phyloP scores from a whole-genome alignment of 2,888 invertebrate genomes.

The Hirtodrosophila confusa region DNA sequence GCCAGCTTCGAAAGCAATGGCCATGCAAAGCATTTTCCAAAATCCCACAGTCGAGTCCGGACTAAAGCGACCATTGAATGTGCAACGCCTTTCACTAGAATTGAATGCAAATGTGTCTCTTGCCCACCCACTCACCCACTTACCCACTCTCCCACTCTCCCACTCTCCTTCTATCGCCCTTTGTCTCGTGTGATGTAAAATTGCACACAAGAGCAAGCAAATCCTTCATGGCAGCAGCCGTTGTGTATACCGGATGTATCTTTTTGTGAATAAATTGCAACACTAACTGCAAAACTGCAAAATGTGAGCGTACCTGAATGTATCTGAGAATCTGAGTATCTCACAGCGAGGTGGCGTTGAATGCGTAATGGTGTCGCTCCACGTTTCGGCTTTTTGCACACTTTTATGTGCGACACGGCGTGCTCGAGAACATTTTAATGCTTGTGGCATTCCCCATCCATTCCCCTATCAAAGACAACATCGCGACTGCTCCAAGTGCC shows the following conservation, averaged over 20 bases:
- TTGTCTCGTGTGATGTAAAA: background rate
- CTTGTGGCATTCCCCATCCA: slow-evolving; percentile 28
- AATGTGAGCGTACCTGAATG: slow-evolving; percentile 59
- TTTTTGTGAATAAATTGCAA: slow-evolving; percentile 71
- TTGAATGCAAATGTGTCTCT: slow-evolving; percentile 43
- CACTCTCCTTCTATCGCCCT: background rate
- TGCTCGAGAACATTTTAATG: slow-evolving; percentile 68
- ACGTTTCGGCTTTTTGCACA: slow-evolving; percentile 49
- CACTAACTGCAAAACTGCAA: slow-evolving; percentile 64
- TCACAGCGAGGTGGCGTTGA: slow-evolving; percentile 61
- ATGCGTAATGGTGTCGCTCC: slow-evolving; percentile 53
- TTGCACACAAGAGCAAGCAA: slow-evolving; percentile 18
- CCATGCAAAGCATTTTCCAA: slow-evolving; percentile 39
- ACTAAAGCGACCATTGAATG: slow-evolving; percentile 55
- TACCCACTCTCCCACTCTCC: background rate
- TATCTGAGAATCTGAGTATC: slow-evolving; percentile 32
- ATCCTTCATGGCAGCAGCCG: slow-evolving; percentile 14
- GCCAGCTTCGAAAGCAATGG: slow-evolving; percentile 44
- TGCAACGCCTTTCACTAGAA: slow-evolving; percentile 62
- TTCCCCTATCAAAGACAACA: slow-evolving; percentile 14
- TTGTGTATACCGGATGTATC: slow-evolving; percentile 20
- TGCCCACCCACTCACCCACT: background rate
- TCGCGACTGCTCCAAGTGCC: slow-evolving; percentile 24
- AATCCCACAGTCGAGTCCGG: slow-evolving; percentile 22
- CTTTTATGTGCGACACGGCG: slow-evolving; percentile 66